These are phyloP conservation scores for Megathymus violae DNA, from an alignment of 1,140 invertebrate species.

Conservation along the genomic window DNA sequence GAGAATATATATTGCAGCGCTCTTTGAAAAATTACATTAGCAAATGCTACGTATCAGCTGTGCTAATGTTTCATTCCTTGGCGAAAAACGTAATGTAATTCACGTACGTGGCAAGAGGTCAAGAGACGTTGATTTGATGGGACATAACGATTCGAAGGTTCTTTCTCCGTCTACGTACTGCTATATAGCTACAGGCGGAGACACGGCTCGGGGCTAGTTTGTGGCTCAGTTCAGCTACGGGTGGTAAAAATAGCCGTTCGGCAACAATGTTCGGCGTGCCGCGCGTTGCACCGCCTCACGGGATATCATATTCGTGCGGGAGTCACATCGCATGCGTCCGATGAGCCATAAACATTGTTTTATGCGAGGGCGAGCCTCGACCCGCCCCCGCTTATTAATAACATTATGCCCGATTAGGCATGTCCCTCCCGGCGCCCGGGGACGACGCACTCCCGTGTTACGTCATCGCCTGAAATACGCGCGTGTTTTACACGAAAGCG, in stretches of 20 bases:
- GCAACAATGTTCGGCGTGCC: conserved; percentile 42
- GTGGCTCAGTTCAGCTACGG: conserved; percentile 41
- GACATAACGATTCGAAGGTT: background rate
- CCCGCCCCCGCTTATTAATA: conserved; percentile 58
- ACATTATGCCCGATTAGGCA: conserved; percentile 56
- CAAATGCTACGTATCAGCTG: too few species aligned
- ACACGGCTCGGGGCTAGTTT: background rate
- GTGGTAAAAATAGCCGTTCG: conserved; percentile 48
- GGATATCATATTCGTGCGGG: conserved; percentile 49
- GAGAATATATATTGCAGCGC: background rate
- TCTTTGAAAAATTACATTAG: background rate
- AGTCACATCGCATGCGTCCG: conserved; percentile 47
- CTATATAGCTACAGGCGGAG: too few species aligned
- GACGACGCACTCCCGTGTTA: conserved; percentile 54
- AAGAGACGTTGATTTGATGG: background rate
- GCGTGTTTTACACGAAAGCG: conserved; percentile 39
- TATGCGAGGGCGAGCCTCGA: conserved; percentile 51
- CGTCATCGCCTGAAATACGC: conserved; percentile 69
- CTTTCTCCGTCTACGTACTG: background rate
- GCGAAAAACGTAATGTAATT: too few species aligned
- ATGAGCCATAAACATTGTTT: conserved; percentile 52
- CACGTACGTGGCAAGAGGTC: too few species aligned
- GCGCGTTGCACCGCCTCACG: conserved; percentile 42
- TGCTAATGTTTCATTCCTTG: too few species aligned
- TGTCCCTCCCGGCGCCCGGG: conserved; percentile 52